Percentiles rank a stretch among this genome's conserved stretches.
Conservation (phyloP, 2,113 vertebrate genomes). For the Tachuris rubrigastra region DNA sequence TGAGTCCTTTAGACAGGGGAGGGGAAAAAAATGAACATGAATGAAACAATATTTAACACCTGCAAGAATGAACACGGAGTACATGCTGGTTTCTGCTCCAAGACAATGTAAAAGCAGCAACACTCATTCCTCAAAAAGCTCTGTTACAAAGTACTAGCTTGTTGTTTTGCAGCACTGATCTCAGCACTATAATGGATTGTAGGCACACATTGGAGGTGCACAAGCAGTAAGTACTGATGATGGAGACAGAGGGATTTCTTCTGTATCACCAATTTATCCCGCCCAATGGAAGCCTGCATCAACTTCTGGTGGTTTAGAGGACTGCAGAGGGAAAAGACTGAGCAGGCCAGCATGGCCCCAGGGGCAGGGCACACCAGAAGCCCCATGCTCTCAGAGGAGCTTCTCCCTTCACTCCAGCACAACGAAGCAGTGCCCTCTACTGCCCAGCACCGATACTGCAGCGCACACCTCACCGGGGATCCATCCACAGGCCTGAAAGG, state of each 20-base stretch:
- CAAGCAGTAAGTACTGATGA: background rate
- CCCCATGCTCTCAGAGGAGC: background rate
- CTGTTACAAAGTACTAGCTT: background rate
- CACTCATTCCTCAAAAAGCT: background rate
- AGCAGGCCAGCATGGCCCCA: background rate
- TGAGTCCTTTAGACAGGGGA: background rate
- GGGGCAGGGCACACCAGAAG: background rate
- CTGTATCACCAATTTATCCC: background rate
- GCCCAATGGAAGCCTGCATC: background rate
- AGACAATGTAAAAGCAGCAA: constrained; percentile 9
- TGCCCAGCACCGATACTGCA: constrained; percentile 6
- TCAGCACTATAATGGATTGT: background rate
- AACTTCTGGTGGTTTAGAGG: background rate
- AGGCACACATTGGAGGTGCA: background rate
- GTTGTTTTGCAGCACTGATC: background rate
- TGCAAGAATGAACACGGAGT: background rate
- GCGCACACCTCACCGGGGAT: background rate
- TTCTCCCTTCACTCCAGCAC: background rate
- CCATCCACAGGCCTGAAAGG: fast-evolving
- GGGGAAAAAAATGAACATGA: background rate
- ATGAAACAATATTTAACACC: background rate
- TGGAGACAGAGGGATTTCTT: background rate
- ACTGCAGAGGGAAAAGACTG: background rate
- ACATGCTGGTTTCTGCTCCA: background rate
- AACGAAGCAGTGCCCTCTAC: constrained; percentile 54